Evolutionary conservation across 2,888 invertebrate genomes (phyloP).

Genomic region (Dilophus febrilis): DNA sequence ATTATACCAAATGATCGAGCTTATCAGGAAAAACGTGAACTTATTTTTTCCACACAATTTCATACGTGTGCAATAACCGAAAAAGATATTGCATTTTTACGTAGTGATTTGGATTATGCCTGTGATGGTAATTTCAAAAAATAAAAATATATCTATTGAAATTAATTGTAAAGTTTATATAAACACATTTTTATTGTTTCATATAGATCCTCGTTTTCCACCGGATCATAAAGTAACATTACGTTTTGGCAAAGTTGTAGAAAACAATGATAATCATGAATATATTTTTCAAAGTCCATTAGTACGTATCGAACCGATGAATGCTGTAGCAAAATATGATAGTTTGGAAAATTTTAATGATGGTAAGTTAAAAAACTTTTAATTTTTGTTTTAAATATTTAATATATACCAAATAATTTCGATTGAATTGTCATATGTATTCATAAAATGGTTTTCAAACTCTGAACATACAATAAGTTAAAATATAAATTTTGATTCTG

Average conservation of each 20-base stretch:
- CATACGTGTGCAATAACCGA: conserved; percentile 86
- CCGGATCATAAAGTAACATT: conserved; percentile 16
- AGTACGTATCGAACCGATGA: conserved; percentile 14
- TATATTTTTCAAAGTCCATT: conserved; percentile 17
- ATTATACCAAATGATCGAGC: conserved; percentile 32
- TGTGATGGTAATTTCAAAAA: conserved; percentile 43
- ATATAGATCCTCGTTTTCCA: conserved; percentile 16
- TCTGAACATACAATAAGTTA: too few relatives aligned
- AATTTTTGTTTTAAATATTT: not conserved
- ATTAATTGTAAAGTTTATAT: not conserved
- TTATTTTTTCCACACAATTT: conserved; percentile 81
- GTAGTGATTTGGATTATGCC: conserved; percentile 74
- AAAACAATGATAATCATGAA: conserved; percentile 7
- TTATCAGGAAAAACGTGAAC: conserved; percentile 32
- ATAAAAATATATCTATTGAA: not conserved
- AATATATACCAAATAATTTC: not conserved
- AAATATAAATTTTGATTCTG: too few relatives aligned
- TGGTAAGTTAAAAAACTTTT: conserved; percentile 11
- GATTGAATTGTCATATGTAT: too few relatives aligned
- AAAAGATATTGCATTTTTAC: conserved; percentile 66
- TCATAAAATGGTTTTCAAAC: too few relatives aligned
- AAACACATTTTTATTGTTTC: not conserved
- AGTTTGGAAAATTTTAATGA: conserved; percentile 15
- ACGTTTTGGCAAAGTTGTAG: conserved; percentile 12
- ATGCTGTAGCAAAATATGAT: conserved; percentile 13